Percentiles rank a stretch among this genome's conserved stretches.
phyloP scores from a whole-genome alignment of 2,113 vertebrate genomes.

The Jaculus jaculus region DNA sequence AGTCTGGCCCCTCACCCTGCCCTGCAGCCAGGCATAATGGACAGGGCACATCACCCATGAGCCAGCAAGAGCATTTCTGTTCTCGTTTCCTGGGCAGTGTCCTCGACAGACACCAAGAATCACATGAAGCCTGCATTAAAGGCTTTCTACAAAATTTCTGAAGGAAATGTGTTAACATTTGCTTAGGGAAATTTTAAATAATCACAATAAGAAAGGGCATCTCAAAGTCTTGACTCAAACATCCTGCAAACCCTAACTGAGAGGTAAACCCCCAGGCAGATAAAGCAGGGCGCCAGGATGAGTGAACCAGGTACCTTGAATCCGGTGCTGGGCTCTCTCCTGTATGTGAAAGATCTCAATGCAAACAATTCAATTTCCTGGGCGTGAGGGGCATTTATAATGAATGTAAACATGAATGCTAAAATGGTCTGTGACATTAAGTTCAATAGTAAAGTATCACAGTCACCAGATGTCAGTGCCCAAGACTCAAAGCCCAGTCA shows the following conservation, averaged over 20 bases:
- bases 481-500: not conserved
- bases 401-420: not conserved
- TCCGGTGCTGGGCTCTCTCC: not conserved
- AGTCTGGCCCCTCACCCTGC: not conserved
- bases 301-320: not conserved
- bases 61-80: not conserved
- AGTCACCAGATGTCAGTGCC: not conserved
- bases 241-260: not conserved
- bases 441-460: not conserved
- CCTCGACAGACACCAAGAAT: not conserved
- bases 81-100: not conserved
- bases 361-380: not conserved
- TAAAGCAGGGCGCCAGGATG: not conserved
- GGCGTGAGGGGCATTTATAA: not conserved
- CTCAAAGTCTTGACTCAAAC: not conserved
- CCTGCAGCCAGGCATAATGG: not conserved
- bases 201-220: not conserved
- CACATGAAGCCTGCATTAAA: not conserved
- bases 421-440: not conserved
- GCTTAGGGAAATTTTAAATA: not conserved
- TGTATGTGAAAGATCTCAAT: not conserved
- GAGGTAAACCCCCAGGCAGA: not conserved
- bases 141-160: not conserved
- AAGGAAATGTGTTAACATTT: not conserved
- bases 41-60: not conserved